These are phyloP conservation scores for Brachionus angularis DNA, from an alignment of 1,140 invertebrate species.

Conservation along the genomic window DNA sequence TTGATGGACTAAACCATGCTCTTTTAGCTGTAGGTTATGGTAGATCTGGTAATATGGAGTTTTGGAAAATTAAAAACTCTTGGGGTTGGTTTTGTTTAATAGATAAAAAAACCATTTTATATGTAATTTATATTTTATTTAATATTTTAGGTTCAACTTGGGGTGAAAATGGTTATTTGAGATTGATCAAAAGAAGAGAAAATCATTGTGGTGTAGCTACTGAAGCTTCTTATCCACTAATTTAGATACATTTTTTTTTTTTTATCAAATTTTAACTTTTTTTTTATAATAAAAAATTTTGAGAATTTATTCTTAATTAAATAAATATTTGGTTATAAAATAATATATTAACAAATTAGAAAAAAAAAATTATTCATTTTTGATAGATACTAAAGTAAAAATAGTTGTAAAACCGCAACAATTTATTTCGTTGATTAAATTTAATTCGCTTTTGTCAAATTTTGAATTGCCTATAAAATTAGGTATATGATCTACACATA, in stretches of 20 bases:
- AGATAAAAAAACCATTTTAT: neutral
- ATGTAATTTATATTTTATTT: neutral
- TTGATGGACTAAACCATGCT: slow-evolving; percentile 73
- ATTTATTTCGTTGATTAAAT: neutral
- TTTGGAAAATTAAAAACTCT: slow-evolving; percentile 47
- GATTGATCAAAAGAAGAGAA: slow-evolving; percentile 49
- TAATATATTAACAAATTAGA: too few species aligned
- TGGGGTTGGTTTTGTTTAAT: slow-evolving; percentile 63
- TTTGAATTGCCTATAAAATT: too few species aligned
- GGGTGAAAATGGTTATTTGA: slow-evolving; percentile 39
- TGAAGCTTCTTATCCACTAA: slow-evolving; percentile 33
- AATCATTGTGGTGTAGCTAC: slow-evolving; percentile 43
- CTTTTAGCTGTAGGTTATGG: slow-evolving; percentile 81
- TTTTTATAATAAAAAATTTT: too few species aligned
- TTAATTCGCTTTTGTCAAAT: neutral
- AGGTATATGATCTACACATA: slow-evolving; percentile 58
- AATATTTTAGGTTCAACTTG: slow-evolving; percentile 44
- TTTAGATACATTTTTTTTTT: too few species aligned
- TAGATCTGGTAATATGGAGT: slow-evolving; percentile 4
- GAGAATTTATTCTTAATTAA: too few species aligned
- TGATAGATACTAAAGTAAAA: slow-evolving; percentile 16
- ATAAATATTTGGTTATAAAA: too few species aligned
- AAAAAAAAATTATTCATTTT: too few species aligned
- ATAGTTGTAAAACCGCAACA: neutral
- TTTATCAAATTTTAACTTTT: too few species aligned